These are phyloP conservation scores for Cerceris rybyensis DNA, from an alignment of 2,888 invertebrate genomes.

Conservation along the genomic window DNA sequence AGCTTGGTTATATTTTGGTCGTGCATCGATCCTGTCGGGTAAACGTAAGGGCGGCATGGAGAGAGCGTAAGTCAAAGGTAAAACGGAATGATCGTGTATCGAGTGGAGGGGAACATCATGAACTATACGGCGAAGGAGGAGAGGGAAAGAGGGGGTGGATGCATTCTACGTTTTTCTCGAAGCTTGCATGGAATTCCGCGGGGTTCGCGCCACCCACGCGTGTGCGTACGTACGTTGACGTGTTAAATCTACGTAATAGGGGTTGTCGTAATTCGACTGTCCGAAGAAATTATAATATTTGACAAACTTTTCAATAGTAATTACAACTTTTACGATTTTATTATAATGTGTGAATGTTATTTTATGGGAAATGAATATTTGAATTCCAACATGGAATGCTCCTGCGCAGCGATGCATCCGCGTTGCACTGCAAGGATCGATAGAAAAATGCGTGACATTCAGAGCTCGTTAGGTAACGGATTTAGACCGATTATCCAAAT, in stretches of 20 bases:
- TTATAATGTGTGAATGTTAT: no score
- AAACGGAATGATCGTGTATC: slow-evolving; percentile 36
- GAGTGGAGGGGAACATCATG: slow-evolving; percentile 3
- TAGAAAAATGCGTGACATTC: neutral
- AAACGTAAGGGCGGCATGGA: slow-evolving; percentile 48
- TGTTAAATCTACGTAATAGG: no score
- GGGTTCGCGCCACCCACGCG: neutral
- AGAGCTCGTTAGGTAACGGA: neutral
- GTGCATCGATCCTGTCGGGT: slow-evolving; percentile 63
- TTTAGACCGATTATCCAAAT: neutral
- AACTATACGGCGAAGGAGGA: neutral
- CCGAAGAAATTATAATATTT: no score
- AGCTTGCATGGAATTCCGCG: neutral
- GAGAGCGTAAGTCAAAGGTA: slow-evolving; percentile 68
- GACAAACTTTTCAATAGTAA: no score
- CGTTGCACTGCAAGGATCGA: neutral
- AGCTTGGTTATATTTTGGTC: slow-evolving; percentile 52
- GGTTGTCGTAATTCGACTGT: no score
- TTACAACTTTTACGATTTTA: no score
- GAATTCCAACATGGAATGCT: neutral
- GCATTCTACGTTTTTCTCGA: neutral
- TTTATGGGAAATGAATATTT: no score
- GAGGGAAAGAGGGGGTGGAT: neutral
- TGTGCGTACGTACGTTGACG: neutral
- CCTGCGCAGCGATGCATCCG: neutral